Base-by-base conservation (phyloP, 2,888 invertebrate genomes). In the Euphydryas editha region DNA sequence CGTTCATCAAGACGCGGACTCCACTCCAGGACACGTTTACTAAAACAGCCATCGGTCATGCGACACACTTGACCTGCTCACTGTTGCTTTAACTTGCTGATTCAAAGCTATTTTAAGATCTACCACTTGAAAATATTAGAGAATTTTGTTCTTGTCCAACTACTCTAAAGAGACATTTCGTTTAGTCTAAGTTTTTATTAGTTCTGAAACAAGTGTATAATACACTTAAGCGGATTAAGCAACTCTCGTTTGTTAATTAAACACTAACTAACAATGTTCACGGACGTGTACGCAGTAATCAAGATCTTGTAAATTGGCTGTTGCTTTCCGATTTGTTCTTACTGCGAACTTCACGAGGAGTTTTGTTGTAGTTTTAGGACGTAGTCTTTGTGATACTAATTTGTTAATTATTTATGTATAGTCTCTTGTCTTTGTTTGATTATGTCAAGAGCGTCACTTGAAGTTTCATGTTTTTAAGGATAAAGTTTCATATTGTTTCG, bases 191-290 rank as follows among this genome's bases (percentile, higher is more conserved):
- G 24, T 37, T 49, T 59, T 59, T 59, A 51, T 6, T 15, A 24
- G 7, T 6, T n/a, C 24, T 5, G n/a, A 46, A 17, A n/a, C 17
- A 3, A 46, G n/a, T 51, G 51, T 24, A 51, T 24, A 18, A 24
- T 15, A 51, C 21, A 24, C 51, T 51, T 51, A 15, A 51, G 24
- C 51, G n/a, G 21, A n/a, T 51, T 51, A 51, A 51, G 51, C 24
- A 65, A 65, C 58, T 65, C 65, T 65, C 51, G 65, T 59, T 71
- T 55, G 72, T 76, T 79, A 77, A 80, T 77, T 79, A 75, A 81
- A 77, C 72, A 72, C 76, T 68, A 75, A 73, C 70, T 78, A 81
- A 80, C 74, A 78, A 75, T 68, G 73, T 59, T 65, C 60, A 18
- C 42, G 51, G 63, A 61, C 59, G 55, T 62, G 67, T 64, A 63